Base-by-base conservation (phyloP, 2,888 invertebrate species). In the Agriopis aurantiaria region DNA sequence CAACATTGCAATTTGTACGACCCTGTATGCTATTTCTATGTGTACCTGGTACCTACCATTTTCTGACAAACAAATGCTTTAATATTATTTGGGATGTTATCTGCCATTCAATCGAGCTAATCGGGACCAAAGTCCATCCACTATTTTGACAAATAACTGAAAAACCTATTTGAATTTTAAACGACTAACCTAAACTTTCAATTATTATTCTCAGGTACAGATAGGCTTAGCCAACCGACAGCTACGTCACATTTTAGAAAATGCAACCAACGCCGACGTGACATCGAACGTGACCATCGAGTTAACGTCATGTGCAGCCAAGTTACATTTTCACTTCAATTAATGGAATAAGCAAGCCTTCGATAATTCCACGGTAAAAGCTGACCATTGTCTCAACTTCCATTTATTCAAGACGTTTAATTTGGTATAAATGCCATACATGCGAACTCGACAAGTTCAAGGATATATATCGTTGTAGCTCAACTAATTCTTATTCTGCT, bases 391-490 rank as follows among this genome's bases (percentile, higher is more conserved):
- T 67, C 45, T 58, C 52, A 63, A 66, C 65, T 63, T 40, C 33
- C 61, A 65, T 55, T 63, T 67, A 64, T 65, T 56, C 51, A 55
- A 59, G 56, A 52, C 14, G 49, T 60, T 67, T 59, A 65, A 68
- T 58, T 70, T 60, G 33, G 33, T 5, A 33, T 33, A 51, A 53
- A 69, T 65, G 61, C 52, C 68, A 74, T 80, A 75, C 75, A 64
- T 78, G 79, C 71, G 77, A 73, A 55, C 77, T 78, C 81, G 78
- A 78, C 86, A 90, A 91, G 90, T 90, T 90, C 88, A 91, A 90
- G 89, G 88, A 82, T 80, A 67, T 74, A 66, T 72, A 58, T 65
- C 61, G 63, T 57, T 66, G 69, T n/a, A 14, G 33, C 63, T 70
- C 57, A 52, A n/a, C 40, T 23, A 33, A 70, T 74, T 77, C 80